Evolutionary conservation across 1,140 invertebrate species (phyloP), one percentile per base, ranked within the genome.

Genomic region (Brachionus koreanus): DNA sequence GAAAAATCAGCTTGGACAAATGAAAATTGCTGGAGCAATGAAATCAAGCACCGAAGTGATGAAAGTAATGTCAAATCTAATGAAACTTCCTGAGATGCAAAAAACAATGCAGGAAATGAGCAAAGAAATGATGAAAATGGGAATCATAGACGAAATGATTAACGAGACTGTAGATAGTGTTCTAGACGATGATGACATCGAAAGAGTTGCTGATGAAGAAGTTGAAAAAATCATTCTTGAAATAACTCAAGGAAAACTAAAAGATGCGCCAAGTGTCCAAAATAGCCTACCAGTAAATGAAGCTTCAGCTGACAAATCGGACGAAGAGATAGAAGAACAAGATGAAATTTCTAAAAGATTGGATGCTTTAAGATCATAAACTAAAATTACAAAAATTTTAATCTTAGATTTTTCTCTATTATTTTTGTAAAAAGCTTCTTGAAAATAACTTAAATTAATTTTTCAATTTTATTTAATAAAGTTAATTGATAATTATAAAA

Each of bases 101-200:
- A 82, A 67, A 82, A 57, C 63, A 82, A 69, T 69, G 63, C 23
- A 25, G n/a, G 79, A 82, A 19, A 67, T 82, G 63, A 67, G 57
- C 25, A 67, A 72, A 69, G 79, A 82, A 67, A 82, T 82, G 79
- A 82, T 82, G 79, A 82, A 82, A 67, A 39, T 39, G 23, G 79
- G 79, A 7, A 82, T 82, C 7, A 82, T 82, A 23, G 79, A 82
- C 1, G 79, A 82, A 39, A n/a, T 82, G 61, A 82, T 82, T 12
- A 69, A 42, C 42, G 79, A 82, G 0, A 67, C 79, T 19, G 33
- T 82, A 1, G 79, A 65, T 43, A 82, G 61, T 82, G 79, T 46
- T 16, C 35, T 82, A n/a, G 79, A 69, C 13, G 61, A 82, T 29
- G 79, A 65, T 42, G 79, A 82, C 23, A 43, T 82, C n/a, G 79